These are phyloP conservation scores for Drosophila testacea DNA, from an alignment of 2,888 invertebrate species.

Conservation along the genomic window DNA sequence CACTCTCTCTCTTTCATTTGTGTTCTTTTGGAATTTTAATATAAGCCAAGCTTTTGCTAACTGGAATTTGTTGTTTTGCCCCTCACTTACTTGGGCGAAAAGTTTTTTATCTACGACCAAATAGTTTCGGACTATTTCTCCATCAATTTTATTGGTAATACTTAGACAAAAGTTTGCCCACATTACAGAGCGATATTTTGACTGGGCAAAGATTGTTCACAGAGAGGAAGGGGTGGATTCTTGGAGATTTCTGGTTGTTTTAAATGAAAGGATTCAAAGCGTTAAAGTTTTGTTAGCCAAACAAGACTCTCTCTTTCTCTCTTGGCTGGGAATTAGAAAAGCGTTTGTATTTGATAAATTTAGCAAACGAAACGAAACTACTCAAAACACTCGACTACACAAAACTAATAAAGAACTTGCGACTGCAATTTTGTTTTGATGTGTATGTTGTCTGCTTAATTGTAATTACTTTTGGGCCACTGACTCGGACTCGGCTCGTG, in stretches of 20 bases:
- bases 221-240: not conserved
- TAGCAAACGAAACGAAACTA: constrained; percentile 20
- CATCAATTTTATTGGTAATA: constrained; percentile 81
- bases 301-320: constrained; percentile 34
- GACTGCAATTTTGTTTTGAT: constrained; percentile 55
- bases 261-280: constrained; percentile 76
- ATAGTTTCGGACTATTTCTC: constrained; percentile 78
- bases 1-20: not conserved
- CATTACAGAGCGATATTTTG: constrained; percentile 54
- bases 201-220: not conserved
- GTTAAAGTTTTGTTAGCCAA: constrained; percentile 66
- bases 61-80: constrained; percentile 46
- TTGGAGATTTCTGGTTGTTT: constrained; percentile 40
- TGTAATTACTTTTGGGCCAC: constrained; percentile 67
- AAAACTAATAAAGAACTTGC: constrained; percentile 62
- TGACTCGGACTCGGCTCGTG: constrained; percentile 35
- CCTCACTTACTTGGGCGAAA: constrained; percentile 37
- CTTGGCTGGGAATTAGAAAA: constrained; percentile 52
- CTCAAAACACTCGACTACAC: constrained; percentile 20
- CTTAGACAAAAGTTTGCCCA: constrained; percentile 76
- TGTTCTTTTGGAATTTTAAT: constrained; percentile 64
- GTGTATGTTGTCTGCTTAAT: constrained; percentile 59
- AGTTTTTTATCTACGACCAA: constrained; percentile 78
- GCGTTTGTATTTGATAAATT: constrained; percentile 68
- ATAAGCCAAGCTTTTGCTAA: constrained; percentile 69